Percentiles rank a stretch among this genome's conserved stretches.
Conservation (phyloP, 2,888 invertebrate genomes). For the Eustalomyia histrio region DNA sequence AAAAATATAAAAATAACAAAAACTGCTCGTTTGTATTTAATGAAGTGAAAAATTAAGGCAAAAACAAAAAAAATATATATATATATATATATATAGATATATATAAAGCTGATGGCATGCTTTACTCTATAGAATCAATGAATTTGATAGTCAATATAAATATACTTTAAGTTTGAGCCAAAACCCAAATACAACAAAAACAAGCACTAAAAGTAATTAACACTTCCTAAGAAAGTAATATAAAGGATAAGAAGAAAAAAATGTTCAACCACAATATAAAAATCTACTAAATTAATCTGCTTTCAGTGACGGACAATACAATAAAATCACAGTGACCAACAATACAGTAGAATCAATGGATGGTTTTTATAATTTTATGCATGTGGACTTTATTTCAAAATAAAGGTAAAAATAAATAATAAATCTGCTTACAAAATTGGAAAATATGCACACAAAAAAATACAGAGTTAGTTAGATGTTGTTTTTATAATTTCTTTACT, state of each 20-base stretch:
- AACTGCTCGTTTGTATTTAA: conserved; percentile 20
- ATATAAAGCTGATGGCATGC: neutral
- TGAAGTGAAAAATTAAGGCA: conserved; percentile 35
- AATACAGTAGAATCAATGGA: too few relatives aligned
- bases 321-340: too few relatives aligned
- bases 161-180: conserved; percentile 20
- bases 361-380: too few relatives aligned
- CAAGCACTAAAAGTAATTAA: conserved; percentile 55
- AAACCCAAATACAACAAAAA: conserved; percentile 7
- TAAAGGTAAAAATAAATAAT: too few relatives aligned
- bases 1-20: too few relatives aligned
- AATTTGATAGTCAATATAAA: conserved; percentile 42
- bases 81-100: too few relatives aligned
- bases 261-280: conserved; percentile 12
- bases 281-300: conserved; percentile 27
- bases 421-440: too few relatives aligned
- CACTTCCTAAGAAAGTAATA: conserved; percentile 47
- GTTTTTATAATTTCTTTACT: too few relatives aligned
- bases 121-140: conserved; percentile 35
- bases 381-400: too few relatives aligned
- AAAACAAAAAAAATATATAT: conserved; percentile 13
- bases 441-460: too few relatives aligned
- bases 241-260: conserved; percentile 18
- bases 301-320: neutral
- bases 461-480: too few relatives aligned